Evolutionary conservation across 2,797 vertebrate species (phyloP).

Genomic region (Chaetodon trifasciatus): DNA sequence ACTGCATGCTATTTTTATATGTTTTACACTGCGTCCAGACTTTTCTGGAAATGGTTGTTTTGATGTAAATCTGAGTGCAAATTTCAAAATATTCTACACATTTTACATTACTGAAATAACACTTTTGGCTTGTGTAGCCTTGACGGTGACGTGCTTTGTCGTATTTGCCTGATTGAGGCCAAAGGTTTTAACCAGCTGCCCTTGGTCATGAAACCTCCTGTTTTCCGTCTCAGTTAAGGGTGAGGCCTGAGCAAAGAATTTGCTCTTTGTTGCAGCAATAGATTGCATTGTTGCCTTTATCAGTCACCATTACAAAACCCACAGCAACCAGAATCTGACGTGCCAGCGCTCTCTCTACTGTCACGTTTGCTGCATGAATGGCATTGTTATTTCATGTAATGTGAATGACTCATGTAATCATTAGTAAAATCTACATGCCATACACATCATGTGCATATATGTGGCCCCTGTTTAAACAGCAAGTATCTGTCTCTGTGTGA

Average conservation of each 20-base stretch:
- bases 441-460: neutral
- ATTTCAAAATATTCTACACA: neutral
- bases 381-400: slow-evolving; percentile 2
- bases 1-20: too few relatives aligned
- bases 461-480: neutral
- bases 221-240: slow-evolving; percentile 50
- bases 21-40: too few relatives aligned
- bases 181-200: slow-evolving; percentile 63
- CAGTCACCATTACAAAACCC: slow-evolving; percentile 59
- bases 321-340: slow-evolving; percentile 48
- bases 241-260: slow-evolving; percentile 62
- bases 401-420: neutral
- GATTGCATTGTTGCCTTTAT: slow-evolving; percentile 67
- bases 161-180: slow-evolving; percentile 56
- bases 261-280: slow-evolving; percentile 55
- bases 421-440: neutral
- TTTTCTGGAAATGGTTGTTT: neutral
- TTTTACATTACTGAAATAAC: slow-evolving; percentile 1
- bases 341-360: slow-evolving; percentile 14
- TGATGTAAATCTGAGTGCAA: neutral
- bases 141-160: slow-evolving; percentile 22
- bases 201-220: slow-evolving; percentile 62
- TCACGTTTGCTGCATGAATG: slow-evolving; percentile 19
- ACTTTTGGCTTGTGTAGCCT: neutral
- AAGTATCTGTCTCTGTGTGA: neutral